These are phyloP conservation scores for Setophaga petechia DNA, from an alignment of 2,113 vertebrate genomes.

Conservation along the genomic window DNA sequence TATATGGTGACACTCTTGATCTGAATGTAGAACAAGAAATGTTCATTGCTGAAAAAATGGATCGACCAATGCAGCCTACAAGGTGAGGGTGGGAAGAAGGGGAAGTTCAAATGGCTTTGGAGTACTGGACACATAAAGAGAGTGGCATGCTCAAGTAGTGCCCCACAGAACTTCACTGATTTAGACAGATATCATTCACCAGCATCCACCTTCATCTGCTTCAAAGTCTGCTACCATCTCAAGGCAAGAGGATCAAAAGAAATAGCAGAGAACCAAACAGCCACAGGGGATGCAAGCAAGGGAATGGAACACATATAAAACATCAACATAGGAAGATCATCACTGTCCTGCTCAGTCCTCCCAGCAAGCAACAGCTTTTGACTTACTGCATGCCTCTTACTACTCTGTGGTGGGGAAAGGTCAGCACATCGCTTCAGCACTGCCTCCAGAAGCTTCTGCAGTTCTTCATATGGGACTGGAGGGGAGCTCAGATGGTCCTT, in stretches of 20 bases:
- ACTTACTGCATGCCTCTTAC: constrained; percentile 66
- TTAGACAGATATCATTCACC: not conserved
- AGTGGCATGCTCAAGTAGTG: not conserved
- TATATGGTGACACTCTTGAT: not conserved
- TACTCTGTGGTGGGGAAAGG: constrained; percentile 63
- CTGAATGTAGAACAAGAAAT: not conserved
- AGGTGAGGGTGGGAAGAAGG: not conserved
- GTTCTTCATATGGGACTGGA: constrained; percentile 83
- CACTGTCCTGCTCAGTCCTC: not conserved
- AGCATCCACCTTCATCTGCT: not conserved
- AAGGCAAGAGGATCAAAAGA: not conserved
- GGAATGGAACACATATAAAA: not conserved
- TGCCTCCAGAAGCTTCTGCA: constrained; percentile 79
- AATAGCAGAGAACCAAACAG: not conserved
- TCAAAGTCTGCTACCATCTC: not conserved
- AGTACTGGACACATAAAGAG: not conserved
- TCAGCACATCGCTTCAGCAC: constrained; percentile 80
- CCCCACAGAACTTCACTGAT: not conserved
- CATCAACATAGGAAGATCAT: not conserved
- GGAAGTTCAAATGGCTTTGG: not conserved
- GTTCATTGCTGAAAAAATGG: not conserved
- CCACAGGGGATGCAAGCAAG: not conserved
- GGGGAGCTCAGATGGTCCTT: constrained; percentile 84
- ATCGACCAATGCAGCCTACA: not conserved
- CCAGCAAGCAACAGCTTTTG: not conserved